These are phyloP conservation scores for Tangara arthus DNA, from an alignment of 2,797 vertebrate genomes.

Conservation along the genomic window DNA sequence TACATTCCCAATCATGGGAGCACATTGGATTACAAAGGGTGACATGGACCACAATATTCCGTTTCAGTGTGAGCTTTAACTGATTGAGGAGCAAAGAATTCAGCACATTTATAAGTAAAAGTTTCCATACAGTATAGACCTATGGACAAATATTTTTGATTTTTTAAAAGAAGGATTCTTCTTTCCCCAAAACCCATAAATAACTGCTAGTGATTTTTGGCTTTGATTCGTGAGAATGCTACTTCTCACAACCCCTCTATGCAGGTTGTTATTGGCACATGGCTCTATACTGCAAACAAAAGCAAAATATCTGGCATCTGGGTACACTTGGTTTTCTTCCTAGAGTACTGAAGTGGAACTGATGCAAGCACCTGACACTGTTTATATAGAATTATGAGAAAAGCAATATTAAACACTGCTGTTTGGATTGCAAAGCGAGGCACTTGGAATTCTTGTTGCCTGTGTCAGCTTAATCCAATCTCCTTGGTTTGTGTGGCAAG, in stretches of 20 bases:
- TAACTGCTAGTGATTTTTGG: background rate
- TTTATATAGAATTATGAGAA: background rate
- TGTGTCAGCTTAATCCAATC: background rate
- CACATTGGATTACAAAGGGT: background rate
- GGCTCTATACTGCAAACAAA: background rate
- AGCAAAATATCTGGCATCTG: background rate
- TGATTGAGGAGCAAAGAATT: background rate
- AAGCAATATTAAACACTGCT: background rate
- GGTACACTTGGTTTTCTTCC: background rate
- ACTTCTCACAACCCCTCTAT: background rate
- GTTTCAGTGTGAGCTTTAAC: background rate
- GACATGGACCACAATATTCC: background rate
- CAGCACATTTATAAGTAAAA: background rate
- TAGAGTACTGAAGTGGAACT: background rate
- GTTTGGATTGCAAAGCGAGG: background rate
- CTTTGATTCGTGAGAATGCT: background rate
- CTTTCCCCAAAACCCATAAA: rapidly evolving
- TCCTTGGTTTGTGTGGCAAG: background rate
- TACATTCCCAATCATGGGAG: background rate
- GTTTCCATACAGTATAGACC: background rate
- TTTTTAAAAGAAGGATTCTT: background rate
- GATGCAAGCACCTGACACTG: background rate
- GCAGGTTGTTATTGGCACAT: background rate
- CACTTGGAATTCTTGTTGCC: background rate
- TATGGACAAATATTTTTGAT: background rate